Conservation (phyloP, 2,888 invertebrate species). For the Mimas tiliae region DNA sequence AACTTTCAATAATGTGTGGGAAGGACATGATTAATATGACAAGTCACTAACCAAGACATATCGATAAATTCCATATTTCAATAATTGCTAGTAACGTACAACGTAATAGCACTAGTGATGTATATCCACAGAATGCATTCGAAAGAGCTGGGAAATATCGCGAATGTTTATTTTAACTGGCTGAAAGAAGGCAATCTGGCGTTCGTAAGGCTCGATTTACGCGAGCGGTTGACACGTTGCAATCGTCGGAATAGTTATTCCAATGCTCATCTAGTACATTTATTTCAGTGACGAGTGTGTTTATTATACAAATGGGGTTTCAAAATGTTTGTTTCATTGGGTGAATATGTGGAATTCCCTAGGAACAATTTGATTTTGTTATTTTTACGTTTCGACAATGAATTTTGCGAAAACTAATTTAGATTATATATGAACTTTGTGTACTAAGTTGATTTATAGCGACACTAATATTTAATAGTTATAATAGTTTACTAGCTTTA, state of each 20-base stretch:
- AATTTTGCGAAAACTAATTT: too few relatives aligned
- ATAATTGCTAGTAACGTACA: conserved; percentile 11
- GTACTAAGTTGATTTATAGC: too few relatives aligned
- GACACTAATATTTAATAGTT: too few relatives aligned
- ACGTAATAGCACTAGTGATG: conserved; percentile 35
- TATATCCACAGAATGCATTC: conserved; percentile 50
- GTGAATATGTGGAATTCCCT: not conserved
- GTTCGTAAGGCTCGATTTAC: conserved; percentile 56
- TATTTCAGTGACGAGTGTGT: conserved; percentile 1
- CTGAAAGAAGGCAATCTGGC: conserved; percentile 83
- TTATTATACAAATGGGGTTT: not conserved
- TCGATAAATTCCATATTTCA: conserved; percentile 18
- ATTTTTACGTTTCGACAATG: too few relatives aligned
- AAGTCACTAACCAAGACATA: not conserved
- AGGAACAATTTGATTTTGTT: not conserved
- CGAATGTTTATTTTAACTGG: conserved; percentile 78
- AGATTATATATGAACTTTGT: too few relatives aligned
- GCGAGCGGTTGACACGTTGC: conserved; percentile 1
- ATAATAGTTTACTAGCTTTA: too few relatives aligned
- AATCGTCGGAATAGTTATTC: not conserved
- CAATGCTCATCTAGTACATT: conserved; percentile 8
- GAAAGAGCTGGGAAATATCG: conserved; percentile 79
- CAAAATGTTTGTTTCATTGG: not conserved
- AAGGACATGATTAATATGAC: not conserved
- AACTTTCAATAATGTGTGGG: not conserved